Base-by-base conservation (phyloP, 2,888 invertebrate genomes). In the Sinodicranocentrus sp. region DNA sequence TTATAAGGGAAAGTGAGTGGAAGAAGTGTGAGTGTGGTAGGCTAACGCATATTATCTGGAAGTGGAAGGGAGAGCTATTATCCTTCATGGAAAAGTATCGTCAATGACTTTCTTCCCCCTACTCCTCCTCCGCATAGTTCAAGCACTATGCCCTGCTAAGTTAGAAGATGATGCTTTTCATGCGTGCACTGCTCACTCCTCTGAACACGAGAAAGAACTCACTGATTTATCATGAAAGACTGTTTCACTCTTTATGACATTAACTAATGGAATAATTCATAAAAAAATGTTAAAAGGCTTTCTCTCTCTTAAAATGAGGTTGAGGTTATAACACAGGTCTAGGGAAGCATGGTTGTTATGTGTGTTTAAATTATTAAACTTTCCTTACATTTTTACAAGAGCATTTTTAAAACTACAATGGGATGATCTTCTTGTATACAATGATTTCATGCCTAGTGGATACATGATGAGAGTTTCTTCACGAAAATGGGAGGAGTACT, bases 211-310 rank as follows among this genome's bases (percentile, higher is more conserved):
- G 57, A 19, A 48, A 2, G 5, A 3, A 48, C n/a, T 57, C 57
- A 57, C 57, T 19, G 57, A 57, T 57, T 57, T 57, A 19, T 57
- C 57, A 15, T 15, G 48, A 54, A 57, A 25, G 61, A 57, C 23
- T 6, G 26, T 28, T 61, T n/a, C 28, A 61, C 61, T 26, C 15
- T 17, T 25, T 19, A 23, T 61, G 61, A 26, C 61, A 61, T 61
- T 61, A 61, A 61, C 61, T 61, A 25, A 61, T 1, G 5, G 28
- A 61, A 61, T 61, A 61, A 26, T 61, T 61, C 61, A 61, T 61
- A 28, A 13, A 28, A 13, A 13, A n/a, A 48, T 48, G 48, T n/a
- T 48, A 33, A 33, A 33, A 33, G 33, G 33, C 10, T 33, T 33
- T 33, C 10, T 10, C 33, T 10, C 33, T 33, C 5, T 3, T 3